Evolutionary conservation across 2,888 invertebrate species (phyloP).

Genomic region (Abrostola tripartita): DNA sequence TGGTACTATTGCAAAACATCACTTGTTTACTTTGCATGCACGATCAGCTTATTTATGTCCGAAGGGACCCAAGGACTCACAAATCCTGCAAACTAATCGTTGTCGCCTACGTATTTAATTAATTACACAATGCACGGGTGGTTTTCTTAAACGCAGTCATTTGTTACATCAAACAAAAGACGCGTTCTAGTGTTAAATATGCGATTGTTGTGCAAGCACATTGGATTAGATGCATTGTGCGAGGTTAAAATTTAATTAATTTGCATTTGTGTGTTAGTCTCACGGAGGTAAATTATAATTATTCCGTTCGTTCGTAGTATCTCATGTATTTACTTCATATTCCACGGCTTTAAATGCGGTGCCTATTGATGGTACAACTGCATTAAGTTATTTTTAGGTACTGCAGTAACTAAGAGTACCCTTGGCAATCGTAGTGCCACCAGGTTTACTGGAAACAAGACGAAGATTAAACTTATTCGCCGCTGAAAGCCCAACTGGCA

Average conservation of each 20-base stretch:
- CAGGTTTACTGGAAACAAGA: conserved; percentile 32
- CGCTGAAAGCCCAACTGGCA: conserved; percentile 49
- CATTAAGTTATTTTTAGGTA: background rate
- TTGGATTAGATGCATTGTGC: conserved; percentile 63
- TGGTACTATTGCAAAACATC: conserved; percentile 70
- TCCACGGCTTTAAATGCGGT: conserved; percentile 8
- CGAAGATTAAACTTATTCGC: conserved; percentile 52
- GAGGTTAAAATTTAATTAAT: conserved; percentile 68
- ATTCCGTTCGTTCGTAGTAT: conserved; percentile 27
- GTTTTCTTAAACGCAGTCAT: conserved; percentile 45
- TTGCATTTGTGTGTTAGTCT: conserved; percentile 62
- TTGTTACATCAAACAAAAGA: conserved; percentile 62
- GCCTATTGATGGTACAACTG: background rate
- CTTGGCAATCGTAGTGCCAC: conserved; percentile 11
- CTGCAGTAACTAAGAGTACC: background rate
- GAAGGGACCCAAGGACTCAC: conserved; percentile 67
- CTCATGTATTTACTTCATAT: conserved; percentile 24
- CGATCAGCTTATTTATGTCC: conserved; percentile 72
- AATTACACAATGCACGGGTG: conserved; percentile 48
- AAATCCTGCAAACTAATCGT: conserved; percentile 54
- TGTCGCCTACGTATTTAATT: conserved; percentile 54
- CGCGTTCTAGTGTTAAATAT: conserved; percentile 59
- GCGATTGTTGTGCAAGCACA: conserved; percentile 63
- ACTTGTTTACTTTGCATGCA: conserved; percentile 63
- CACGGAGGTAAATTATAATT: conserved; percentile 50